Evolutionary conservation across 2,113 vertebrate species (phyloP).

Genomic region (Corvus moneduloides): DNA sequence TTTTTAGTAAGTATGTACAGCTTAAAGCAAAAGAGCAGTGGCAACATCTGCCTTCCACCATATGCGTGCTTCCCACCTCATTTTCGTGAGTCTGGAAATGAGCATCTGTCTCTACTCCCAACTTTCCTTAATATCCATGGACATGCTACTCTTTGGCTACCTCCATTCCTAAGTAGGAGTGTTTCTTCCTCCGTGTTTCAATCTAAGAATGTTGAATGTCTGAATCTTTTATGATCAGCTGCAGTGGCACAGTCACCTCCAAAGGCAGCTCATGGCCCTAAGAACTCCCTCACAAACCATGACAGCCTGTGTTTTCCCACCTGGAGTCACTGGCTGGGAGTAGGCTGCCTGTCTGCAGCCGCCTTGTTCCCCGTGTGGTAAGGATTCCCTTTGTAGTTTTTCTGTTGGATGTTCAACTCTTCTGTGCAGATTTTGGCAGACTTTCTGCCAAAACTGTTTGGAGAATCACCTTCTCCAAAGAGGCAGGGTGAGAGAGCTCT

Average conservation of each 20-base stretch:
- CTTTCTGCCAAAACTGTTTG: not conserved
- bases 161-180: not conserved
- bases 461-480: not conserved
- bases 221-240: not conserved
- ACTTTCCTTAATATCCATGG: not conserved
- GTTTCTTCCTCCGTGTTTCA: not conserved
- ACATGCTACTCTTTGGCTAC: not conserved
- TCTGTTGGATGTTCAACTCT: not conserved
- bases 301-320: not conserved
- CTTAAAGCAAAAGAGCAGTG: not conserved
- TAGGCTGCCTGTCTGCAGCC: not conserved
- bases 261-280: not conserved
- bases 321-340: not conserved
- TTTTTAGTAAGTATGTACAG: not conserved
- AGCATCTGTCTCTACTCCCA: not conserved
- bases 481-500: not conserved
- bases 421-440: not conserved
- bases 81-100: not conserved
- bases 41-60: not conserved
- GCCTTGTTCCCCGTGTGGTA: not conserved
- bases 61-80: rapidly evolving
- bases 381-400: not conserved
- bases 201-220: not conserved
- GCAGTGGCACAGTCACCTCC: not conserved
- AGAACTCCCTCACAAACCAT: not conserved